Evolutionary conservation across 1,140 invertebrate genomes (phyloP), one percentile per base, ranked within the genome.

Genomic region (Heterodera carotae): DNA sequence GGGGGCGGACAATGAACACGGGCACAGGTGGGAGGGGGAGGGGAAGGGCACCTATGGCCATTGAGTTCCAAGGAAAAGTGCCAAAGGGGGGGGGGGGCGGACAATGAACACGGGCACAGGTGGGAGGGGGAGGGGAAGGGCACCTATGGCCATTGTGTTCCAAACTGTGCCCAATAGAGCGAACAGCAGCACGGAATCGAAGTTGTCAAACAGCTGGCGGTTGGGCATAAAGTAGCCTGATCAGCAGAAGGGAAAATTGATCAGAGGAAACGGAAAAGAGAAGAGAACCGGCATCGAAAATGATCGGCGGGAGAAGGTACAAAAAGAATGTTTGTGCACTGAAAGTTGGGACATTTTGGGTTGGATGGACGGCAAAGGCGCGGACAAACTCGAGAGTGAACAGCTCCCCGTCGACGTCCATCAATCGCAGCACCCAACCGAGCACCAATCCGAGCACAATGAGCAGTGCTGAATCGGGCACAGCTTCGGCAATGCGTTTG

Each of bases 201-300:
- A 90, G 88, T 98, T 95, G 85, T 98, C 95, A 88, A 97, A 97
- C 89, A 99, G 98, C 79, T 90, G 88, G 76, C 95, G 90, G 89
- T 98, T 98, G 75, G 96, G 96, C 94, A 99, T 97, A 89, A 97
- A 98, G 89, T 97, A 99, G 6, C 96, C 48, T 53, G 5, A 53
- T 6, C 39, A 43, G 39, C 95, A 18, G 94, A 70, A 59, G 33
- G 36, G 31, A 27, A 18, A 56, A 36, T 4, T 56, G 2, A 15
- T 36, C 8, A 31, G 29, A 8, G 29, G 18, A 18, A 48, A 33
- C 22, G 48, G 29, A 71, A n/a, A 22, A 25, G 22, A 43, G 4
- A n/a, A n/a, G n/a, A 69, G 78, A 39, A 87, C 84, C 85, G 36
- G 85, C 86, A 80, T 86, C 80, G 34, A 82, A 84, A 68, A 89